Percentiles rank a stretch among this genome's conserved stretches.
Evolutionary conservation across 2,113 vertebrate genomes (phyloP).

Genomic region (Clarias gariepinus): DNA sequence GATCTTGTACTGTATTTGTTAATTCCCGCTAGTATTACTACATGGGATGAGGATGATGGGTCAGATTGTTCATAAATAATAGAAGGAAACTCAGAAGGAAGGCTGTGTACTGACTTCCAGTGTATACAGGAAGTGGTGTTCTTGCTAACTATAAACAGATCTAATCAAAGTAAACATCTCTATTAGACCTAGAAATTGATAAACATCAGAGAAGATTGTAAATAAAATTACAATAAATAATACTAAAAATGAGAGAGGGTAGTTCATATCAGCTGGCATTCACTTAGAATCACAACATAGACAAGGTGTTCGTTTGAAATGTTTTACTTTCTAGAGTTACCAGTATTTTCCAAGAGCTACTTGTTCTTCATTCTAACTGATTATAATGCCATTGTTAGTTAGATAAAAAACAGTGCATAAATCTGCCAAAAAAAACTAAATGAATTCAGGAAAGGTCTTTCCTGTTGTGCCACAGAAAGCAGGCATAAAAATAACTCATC

Average conservation of each 20-base stretch:
- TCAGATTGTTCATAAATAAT: conserved; percentile 43
- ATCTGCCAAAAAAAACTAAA: conserved; percentile 26
- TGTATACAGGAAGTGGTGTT: conserved; percentile 11
- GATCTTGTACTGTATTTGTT: conserved; percentile 24
- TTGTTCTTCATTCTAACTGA: neutral
- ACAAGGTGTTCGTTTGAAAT: neutral
- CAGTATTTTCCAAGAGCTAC: neutral
- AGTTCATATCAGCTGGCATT: neutral
- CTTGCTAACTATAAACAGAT: conserved; percentile 22
- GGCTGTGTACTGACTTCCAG: conserved; percentile 59
- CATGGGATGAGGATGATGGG: conserved; percentile 28
- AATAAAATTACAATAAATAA: neutral
- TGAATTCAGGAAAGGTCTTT: conserved; percentile 49
- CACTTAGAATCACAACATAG: conserved; percentile 23
- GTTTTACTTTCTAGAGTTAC: conserved; percentile 14
- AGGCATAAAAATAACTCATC: conserved; percentile 37
- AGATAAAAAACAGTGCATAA: neutral
- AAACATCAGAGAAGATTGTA: neutral
- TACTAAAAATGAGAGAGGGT: neutral
- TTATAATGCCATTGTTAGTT: neutral
- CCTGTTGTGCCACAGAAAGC: conserved; percentile 58
- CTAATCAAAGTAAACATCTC: conserved; percentile 14
- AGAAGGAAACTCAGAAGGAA: conserved; percentile 48
- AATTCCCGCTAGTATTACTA: conserved; percentile 1
- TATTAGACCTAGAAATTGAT: neutral